Base-by-base conservation (phyloP, 2,797 vertebrate species). In the Huso huso region DNA sequence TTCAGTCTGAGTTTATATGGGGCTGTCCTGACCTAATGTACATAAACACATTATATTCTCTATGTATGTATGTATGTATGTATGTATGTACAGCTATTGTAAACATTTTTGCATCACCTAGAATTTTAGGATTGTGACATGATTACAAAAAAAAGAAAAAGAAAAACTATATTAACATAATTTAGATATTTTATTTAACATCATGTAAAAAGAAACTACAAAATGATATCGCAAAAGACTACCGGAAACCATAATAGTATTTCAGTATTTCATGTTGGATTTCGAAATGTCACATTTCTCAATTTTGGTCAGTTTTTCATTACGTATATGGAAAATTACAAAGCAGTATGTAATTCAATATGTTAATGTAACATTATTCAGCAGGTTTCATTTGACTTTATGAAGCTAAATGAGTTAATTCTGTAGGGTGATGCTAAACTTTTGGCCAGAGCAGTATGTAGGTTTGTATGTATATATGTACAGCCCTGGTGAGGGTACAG, bases 71-170 rank as follows among this genome's bases (percentile, higher is more conserved):
- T 52, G 50, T 51, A 51, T 37, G 15, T 11, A 23, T 53, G 49
- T 9, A 15, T 52, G 6, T 12, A 6, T 62, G 59, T 61, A 82
- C 64, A 80, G 72, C 70, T 89, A 88, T 76, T 90, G 88, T 61
- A 89, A 63, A 0, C 86, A 87, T 63, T 78, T 80, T 12, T 80
- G 78, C 18, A 81, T 75, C 0, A 71, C 74, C 6, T 3, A 49
- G n/a, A 0, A 4, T 58, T 23, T 62, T 74, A 55, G 69, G 70
- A 71, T 13, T 55, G 81, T 84, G 70, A 57, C 49, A 51, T 63
- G 48, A 49, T 63, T 68, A 68, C 58, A 37, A 18, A 52, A 68
- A n/a, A 48, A 6, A 53, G 48, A 61, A 55, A 10, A 48, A 50
- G 66, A 50, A 57, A 49, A 9, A 15, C 8, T 3, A 9, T 5